Base-by-base conservation (phyloP, 2,888 invertebrate species). In the Archaeoteleia sp. region DNA sequence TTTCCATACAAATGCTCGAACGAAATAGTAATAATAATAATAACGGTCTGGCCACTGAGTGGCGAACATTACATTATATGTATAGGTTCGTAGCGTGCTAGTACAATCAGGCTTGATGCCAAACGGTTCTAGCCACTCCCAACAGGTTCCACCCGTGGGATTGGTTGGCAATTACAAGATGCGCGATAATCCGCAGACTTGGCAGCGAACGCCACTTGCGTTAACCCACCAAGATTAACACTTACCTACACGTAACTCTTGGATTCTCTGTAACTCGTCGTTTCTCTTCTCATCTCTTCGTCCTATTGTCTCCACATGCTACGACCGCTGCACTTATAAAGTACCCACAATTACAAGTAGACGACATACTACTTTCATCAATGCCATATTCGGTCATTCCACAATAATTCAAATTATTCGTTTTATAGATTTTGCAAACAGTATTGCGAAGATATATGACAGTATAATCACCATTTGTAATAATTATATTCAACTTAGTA, bases 161-260 rank as follows among this genome's bases (percentile, higher is more conserved):
- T 84, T 84, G 84, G 83, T 82, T 84, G 84, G 84, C 83, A 84
- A 84, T 84, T 84, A 84, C 84, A 83, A 84, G 83, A 84, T 84
- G 82, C 82, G 83, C 82, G 84, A 84, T 84, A 84, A 84, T 84
- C 84, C 83, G 79, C 82, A 83, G 83, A 83, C 83, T 84, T 84
- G 84, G 84, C 83, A 83, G 76, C 78, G 74, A 79, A 73, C 77
- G 76, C 78, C 74, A 73, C 81, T 81, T 79, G 80, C 80, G 80
- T 81, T 82, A 83, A 82, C 81, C 82, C 82, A 80, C 79, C 82
- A 79, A 84, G 84, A 84, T 84, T 84, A 84, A 83, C 84, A 83
- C 84, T 83, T 83, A 82, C 79, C 79, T 79, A 79, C 79, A 78
- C 77, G 78, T 81, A 80, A 80, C 80, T 81, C 80, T 78, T 78